Percentiles rank a stretch among this genome's conserved stretches.
phyloP scores from a whole-genome alignment of 2,888 invertebrate species.

The Mylabris sibirica region DNA sequence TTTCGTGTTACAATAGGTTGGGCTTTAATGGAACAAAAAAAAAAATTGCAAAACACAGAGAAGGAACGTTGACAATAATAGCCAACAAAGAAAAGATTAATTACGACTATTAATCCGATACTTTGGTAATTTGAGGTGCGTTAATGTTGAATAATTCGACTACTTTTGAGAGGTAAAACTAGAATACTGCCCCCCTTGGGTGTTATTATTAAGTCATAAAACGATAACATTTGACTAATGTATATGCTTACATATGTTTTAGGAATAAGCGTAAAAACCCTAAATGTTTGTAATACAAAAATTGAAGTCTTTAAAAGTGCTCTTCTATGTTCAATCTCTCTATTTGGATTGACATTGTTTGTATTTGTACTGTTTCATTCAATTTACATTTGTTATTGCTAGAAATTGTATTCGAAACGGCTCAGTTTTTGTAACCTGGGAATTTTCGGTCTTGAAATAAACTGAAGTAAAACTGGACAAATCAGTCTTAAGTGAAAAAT shows the following conservation, averaged over 20 bases:
- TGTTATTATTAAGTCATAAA: background rate
- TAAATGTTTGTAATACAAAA: background rate
- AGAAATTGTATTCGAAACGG: background rate
- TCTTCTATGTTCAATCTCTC: background rate
- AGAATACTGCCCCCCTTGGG: background rate
- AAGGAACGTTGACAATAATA: background rate
- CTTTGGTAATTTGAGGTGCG: background rate
- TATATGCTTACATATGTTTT: background rate
- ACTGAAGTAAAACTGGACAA: too few relatives aligned
- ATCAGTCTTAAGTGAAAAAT: too few relatives aligned
- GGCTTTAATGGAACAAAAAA: background rate
- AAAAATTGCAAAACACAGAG: background rate
- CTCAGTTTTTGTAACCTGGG: background rate
- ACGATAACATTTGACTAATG: background rate
- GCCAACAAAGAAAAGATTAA: background rate
- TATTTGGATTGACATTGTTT: background rate
- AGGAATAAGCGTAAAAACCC: background rate
- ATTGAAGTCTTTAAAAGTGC: background rate
- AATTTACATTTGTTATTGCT: background rate
- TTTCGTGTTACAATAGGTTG: background rate
- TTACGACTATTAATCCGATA: background rate
- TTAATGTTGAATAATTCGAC: background rate
- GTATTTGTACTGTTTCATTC: background rate
- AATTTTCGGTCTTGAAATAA: background rate
- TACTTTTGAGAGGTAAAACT: background rate